Conservation (phyloP, 2,113 vertebrate genomes). For the Aegithalos caudatus region DNA sequence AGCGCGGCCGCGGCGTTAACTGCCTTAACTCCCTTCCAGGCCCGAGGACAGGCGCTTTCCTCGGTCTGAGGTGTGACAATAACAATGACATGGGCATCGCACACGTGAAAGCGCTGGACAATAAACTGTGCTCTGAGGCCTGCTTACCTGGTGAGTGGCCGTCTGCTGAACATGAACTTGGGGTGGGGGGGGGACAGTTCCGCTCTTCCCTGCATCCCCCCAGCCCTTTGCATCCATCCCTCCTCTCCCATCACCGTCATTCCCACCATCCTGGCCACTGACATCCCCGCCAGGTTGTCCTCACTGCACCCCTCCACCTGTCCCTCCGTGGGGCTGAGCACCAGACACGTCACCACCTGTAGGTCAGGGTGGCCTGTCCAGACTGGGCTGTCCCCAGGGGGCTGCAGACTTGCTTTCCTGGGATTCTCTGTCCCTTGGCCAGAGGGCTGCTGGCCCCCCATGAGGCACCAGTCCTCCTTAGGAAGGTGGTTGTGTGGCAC, state of each 20-base stretch:
- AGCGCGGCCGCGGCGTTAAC: slow-evolving; percentile 61
- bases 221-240: not conserved
- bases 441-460: not conserved
- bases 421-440: not conserved
- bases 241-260: not conserved
- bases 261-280: not conserved
- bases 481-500: not conserved
- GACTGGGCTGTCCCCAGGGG: not conserved
- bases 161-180: slow-evolving; percentile 86
- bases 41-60: slow-evolving; percentile 79
- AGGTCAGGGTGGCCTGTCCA: not conserved
- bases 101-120: slow-evolving; percentile 96
- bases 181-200: slow-evolving; percentile 38
- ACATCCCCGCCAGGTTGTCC: not conserved
- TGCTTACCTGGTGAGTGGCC: slow-evolving; percentile 98
- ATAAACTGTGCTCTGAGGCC: slow-evolving; percentile 96
- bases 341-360: fast-evolving
- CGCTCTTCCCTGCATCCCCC: slow-evolving; percentile 13
- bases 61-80: slow-evolving; percentile 97
- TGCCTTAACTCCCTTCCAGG: slow-evolving; percentile 81
- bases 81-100: slow-evolving; percentile 97
- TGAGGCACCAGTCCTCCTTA: not conserved
- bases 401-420: not conserved
- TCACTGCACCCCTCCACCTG: not conserved
- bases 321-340: not conserved